phyloP scores from a whole-genome alignment of 2,797 vertebrate genomes.

The Ctenopoma multispine region DNA sequence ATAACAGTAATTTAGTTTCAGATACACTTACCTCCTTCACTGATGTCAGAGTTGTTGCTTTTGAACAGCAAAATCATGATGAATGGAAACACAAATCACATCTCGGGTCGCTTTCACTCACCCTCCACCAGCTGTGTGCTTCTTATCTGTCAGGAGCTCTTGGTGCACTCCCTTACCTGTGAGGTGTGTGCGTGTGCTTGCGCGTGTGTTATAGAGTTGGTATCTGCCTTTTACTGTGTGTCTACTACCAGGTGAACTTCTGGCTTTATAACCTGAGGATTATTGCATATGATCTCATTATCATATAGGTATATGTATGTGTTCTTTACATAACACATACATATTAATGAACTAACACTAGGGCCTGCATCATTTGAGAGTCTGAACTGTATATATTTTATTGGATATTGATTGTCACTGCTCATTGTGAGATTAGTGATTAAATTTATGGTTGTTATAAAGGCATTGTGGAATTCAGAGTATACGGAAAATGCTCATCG shows the following conservation, averaged over 20 bases:
- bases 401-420: background rate
- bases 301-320: no score
- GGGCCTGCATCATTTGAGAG: no score
- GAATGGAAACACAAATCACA: conserved; percentile 48
- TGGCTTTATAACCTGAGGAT: conserved; percentile 15
- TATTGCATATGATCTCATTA: background rate
- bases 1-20: background rate
- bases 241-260: background rate
- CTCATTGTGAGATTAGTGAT: background rate
- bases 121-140: conserved; percentile 52
- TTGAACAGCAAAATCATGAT: conserved; percentile 59
- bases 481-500: background rate
- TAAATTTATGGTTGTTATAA: background rate
- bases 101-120: conserved; percentile 49
- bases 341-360: no score
- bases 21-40: conserved; percentile 56
- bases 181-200: conserved; percentile 15
- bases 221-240: background rate
- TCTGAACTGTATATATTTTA: no score
- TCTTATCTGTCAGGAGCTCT: conserved; percentile 57
- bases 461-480: background rate
- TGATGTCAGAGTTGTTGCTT: conserved; percentile 41
- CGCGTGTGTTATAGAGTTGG: conserved; percentile 8
- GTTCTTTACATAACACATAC: no score
- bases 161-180: conserved; percentile 1